These are phyloP conservation scores for Gila robusta DNA, from an alignment of 2,797 vertebrate species.

Conservation along the genomic window DNA sequence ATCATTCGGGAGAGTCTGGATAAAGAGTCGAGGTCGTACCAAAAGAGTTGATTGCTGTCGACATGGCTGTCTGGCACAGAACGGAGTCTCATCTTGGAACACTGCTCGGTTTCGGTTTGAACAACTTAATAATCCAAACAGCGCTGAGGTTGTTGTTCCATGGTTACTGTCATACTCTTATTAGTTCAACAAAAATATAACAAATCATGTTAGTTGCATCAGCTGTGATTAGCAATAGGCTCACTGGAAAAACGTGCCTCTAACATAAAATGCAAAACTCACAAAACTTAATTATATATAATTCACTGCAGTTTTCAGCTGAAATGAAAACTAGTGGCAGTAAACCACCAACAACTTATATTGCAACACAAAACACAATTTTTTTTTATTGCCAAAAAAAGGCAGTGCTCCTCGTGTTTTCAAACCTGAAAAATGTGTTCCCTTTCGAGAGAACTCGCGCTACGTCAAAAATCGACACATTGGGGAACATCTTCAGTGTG, in stretches of 20 bases:
- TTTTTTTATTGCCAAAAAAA: too few species aligned
- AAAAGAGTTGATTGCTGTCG: conserved; percentile 52
- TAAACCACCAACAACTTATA: background rate
- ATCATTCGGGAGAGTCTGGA: conserved; percentile 49
- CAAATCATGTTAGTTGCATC: conserved; percentile 7
- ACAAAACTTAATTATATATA: too few species aligned
- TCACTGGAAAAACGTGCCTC: background rate
- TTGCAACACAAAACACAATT: background rate
- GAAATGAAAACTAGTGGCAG: background rate
- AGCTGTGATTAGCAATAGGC: background rate
- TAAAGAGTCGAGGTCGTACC: conserved; percentile 16
- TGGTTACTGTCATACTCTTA: conserved; percentile 9
- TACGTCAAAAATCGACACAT: too few species aligned
- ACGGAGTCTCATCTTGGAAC: conserved; percentile 22
- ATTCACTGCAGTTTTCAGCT: too few species aligned
- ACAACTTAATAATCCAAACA: conserved; percentile 37
- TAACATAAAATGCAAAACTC: background rate
- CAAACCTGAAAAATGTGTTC: too few species aligned
- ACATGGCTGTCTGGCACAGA: conserved; percentile 45
- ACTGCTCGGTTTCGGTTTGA: conserved; percentile 16
- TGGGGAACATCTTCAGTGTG: too few species aligned
- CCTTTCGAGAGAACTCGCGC: too few species aligned
- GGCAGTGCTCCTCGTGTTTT: too few species aligned
- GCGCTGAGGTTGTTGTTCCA: background rate
- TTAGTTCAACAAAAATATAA: conserved; percentile 36